Evolutionary conservation across 2,888 invertebrate genomes (phyloP).

Genomic region (Chaetoderma sp.): DNA sequence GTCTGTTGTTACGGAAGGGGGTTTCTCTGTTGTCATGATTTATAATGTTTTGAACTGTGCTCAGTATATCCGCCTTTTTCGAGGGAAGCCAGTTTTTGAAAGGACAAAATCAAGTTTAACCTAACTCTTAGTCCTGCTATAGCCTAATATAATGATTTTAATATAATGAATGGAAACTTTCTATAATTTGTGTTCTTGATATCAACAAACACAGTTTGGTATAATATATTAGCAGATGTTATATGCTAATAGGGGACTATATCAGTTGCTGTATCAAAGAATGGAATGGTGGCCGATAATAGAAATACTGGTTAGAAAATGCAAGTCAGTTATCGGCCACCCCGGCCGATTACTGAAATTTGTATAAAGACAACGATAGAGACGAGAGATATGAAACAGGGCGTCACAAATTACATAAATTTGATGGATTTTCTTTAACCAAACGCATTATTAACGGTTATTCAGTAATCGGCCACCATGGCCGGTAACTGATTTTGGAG

Average conservation of each 20-base stretch:
- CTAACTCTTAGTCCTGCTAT: neutral
- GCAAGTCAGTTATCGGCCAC: neutral
- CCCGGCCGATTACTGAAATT: neutral
- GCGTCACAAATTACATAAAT: too few species aligned
- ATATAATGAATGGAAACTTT: too few species aligned
- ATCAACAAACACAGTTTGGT: too few species aligned
- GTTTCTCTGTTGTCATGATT: constrained; percentile 11
- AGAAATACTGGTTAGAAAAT: neutral
- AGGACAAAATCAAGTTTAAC: neutral
- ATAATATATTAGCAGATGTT: too few species aligned
- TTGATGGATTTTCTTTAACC: too few species aligned
- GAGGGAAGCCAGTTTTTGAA: neutral
- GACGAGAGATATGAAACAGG: too few species aligned
- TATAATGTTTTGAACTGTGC: constrained; percentile 11
- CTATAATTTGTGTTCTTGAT: too few species aligned
- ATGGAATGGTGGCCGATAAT: neutral
- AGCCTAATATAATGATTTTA: too few species aligned
- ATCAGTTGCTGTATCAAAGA: too few species aligned
- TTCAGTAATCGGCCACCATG: neutral
- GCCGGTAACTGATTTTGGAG: neutral
- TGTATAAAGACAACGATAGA: too few species aligned
- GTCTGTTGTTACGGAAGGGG: constrained; percentile 23
- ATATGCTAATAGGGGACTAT: too few species aligned
- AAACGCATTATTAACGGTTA: neutral
- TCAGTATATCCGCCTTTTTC: neutral